Evolutionary conservation across 2,888 invertebrate genomes (phyloP), one percentile per base, ranked within the genome.

Genomic region (Darwinula stevensoni): DNA sequence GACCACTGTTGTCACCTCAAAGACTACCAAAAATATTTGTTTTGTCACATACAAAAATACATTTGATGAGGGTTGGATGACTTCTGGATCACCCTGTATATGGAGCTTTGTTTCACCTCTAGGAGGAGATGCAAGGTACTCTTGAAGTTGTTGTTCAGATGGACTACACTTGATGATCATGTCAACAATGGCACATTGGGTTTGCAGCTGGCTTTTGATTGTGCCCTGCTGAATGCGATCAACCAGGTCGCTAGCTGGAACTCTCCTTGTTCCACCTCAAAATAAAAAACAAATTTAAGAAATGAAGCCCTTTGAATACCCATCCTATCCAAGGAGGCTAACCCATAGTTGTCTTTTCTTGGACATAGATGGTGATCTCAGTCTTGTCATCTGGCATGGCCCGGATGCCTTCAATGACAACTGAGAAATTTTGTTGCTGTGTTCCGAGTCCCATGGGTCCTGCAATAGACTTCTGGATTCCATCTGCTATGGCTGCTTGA

Each of bases 81-180:
- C n/a, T n/a, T n/a, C n/a, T n/a, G n/a, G n/a, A n/a, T n/a, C n/a
- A n/a, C n/a, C n/a, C n/a, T n/a, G n/a, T n/a, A n/a, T n/a, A n/a
- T n/a, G n/a, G n/a, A n/a, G n/a, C n/a, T n/a, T n/a, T n/a, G 47
- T 53, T 34, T 38, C 43, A 61, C 65, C 73, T 38, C 66, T 62
- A 2, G 88, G 91, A n/a, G 88, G 72, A 41, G 66, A 71, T 42
- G 76, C 74, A 36, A 88, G 54, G 52, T 91, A 94, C 42, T 80
- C 73, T 40, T 75, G 71, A 12, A 82, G 46, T 45, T 73, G 69
- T 36, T 70, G 67, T 32, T 68, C 69, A 39, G 72, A 65, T 29
- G 82, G 69, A 28, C 67, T 61, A 16, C 72, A 64, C 47, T 72
- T 62, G 11, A 84, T 59, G 36, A 66, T 59, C 14, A 74, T 62